A percentile compares a stretch with the other conserved stretches of the same genome.
phyloP scores from a whole-genome alignment of 1,140 invertebrate genomes.

The Aplysia californica region DNA sequence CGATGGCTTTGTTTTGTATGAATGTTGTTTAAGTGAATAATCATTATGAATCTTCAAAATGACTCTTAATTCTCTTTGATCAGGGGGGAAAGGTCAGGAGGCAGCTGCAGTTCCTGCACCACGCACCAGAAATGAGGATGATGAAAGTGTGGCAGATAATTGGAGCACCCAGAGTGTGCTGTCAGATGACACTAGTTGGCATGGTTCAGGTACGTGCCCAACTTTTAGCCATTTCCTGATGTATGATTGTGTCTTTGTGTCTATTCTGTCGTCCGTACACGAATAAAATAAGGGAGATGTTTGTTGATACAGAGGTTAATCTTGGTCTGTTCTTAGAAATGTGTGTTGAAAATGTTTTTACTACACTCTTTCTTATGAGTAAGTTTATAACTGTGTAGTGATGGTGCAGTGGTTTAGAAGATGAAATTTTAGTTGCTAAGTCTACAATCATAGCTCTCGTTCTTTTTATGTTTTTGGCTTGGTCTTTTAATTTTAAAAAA shows the following conservation, averaged over 20 bases:
- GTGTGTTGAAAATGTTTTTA: no score
- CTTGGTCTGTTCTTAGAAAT: no score
- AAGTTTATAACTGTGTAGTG: no score
- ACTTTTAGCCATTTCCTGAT: not conserved
- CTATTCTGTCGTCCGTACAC: not conserved
- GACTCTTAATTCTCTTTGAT: not conserved
- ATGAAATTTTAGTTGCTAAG: no score
- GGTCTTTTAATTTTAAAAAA: not conserved
- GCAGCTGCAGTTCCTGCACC: not conserved
- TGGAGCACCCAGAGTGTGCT: conserved; percentile 28
- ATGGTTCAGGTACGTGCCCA: conserved; percentile 8
- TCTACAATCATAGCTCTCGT: no score
- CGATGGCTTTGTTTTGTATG: no score
- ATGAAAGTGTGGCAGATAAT: conserved; percentile 23
- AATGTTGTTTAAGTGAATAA: not conserved
- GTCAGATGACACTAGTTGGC: conserved; percentile 21
- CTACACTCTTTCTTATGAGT: no score
- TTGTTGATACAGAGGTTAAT: no score
- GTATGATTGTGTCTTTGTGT: no score
- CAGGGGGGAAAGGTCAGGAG: conserved; percentile 10
- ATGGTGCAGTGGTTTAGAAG: no score
- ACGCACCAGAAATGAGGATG: conserved; percentile 4
- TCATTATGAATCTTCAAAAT: not conserved
- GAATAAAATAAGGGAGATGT: no score
- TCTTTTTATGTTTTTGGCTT: no score